A percentile compares a stretch with the other conserved stretches of the same genome.
Conservation (phyloP, 1,140 invertebrate genomes). For the Zaprionus vittiger region DNA sequence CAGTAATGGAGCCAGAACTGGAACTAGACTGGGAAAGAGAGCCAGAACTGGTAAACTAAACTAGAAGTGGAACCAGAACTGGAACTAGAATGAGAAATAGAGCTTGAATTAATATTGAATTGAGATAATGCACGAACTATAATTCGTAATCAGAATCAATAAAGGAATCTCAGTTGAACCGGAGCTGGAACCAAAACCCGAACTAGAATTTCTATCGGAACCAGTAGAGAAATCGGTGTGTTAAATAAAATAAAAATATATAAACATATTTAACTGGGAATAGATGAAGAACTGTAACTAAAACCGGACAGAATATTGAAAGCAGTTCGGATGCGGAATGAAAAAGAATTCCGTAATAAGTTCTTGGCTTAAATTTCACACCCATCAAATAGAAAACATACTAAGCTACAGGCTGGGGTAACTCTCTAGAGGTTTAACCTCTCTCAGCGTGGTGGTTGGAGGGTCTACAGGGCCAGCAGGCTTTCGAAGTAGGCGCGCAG, state of each 20-base stretch:
- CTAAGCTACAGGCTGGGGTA: background rate
- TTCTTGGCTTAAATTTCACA: background rate
- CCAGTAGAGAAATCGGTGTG: background rate
- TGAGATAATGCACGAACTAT: background rate
- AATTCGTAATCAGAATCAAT: background rate
- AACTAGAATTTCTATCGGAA: background rate
- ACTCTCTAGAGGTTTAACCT: background rate
- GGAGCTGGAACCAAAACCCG: background rate
- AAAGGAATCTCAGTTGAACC: background rate
- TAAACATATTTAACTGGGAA: background rate
- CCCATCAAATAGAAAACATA: background rate
- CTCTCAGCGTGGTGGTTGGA: background rate
- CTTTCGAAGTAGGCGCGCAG: constrained; percentile 74
- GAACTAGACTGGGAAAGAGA: background rate
- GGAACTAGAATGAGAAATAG: background rate
- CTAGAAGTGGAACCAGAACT: no score
- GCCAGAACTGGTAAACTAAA: no score
- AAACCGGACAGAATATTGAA: background rate
- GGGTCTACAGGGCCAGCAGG: constrained; percentile 43
- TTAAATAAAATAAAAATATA: background rate
- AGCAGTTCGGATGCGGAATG: background rate
- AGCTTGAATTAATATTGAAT: background rate
- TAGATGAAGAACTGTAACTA: background rate
- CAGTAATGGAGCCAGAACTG: background rate
- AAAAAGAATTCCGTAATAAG: background rate